These are phyloP conservation scores for Adelges cooleyi DNA, from an alignment of 1,140 invertebrate species.

Conservation along the genomic window DNA sequence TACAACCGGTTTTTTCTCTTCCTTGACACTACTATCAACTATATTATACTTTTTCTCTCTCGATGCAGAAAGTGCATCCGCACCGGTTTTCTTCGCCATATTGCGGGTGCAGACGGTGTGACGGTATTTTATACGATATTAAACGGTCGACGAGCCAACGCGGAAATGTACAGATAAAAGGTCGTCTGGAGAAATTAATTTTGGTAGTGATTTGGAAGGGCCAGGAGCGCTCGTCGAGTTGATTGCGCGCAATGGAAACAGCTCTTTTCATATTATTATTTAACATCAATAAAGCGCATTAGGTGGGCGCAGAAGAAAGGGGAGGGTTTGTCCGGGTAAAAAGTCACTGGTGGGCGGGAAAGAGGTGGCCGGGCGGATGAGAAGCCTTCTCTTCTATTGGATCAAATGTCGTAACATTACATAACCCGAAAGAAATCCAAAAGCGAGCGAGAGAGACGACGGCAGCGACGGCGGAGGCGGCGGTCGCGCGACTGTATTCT, in stretches of 20 bases:
- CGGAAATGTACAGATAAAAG: background rate
- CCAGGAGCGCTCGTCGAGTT: background rate
- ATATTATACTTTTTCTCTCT: too few species aligned
- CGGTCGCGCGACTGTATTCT: constrained; percentile 18
- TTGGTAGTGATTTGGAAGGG: background rate
- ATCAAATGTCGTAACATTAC: constrained; percentile 28
- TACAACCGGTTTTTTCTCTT: constrained; percentile 13
- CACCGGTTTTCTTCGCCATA: too few species aligned
- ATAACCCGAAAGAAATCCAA: constrained; percentile 24
- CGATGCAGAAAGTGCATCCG: too few species aligned
- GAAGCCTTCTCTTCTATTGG: constrained; percentile 23
- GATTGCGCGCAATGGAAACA: background rate
- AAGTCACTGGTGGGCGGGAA: constrained; percentile 20
- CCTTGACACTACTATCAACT: background rate
- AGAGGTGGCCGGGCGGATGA: constrained; percentile 15
- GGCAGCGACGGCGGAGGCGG: background rate
- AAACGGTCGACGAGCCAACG: background rate
- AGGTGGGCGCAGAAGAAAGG: constrained; percentile 3
- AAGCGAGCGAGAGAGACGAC: background rate
- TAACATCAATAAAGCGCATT: constrained; percentile 29
- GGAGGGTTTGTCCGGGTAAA: constrained; percentile 21
- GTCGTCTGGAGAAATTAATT: constrained; percentile 19
- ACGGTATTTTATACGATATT: too few species aligned
- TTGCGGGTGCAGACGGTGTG: too few species aligned
- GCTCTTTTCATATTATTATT: constrained; percentile 15